Evolutionary conservation across 1,140 invertebrate species (phyloP).

Genomic region (Piezodorus guildinii): DNA sequence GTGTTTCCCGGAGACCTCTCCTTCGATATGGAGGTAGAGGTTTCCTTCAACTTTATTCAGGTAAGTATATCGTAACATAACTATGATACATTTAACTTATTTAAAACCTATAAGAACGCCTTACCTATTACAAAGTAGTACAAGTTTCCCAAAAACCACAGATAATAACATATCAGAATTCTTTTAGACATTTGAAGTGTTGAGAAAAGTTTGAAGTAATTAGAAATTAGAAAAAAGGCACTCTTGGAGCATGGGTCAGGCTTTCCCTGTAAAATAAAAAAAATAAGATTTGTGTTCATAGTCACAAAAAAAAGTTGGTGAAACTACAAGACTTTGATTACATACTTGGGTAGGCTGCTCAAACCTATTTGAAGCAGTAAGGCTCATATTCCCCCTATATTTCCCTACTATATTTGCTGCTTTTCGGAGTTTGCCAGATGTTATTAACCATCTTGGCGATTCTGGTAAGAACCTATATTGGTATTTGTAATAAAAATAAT

Average conservation of each 20-base stretch:
- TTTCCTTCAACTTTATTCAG: too few species aligned
- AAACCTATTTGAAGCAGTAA: too few species aligned
- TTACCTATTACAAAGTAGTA: slow-evolving; percentile 38
- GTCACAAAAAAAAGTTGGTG: too few species aligned
- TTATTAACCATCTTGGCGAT: slow-evolving; percentile 38
- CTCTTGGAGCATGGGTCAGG: slow-evolving; percentile 17
- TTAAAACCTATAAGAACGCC: too few species aligned
- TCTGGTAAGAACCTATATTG: slow-evolving; percentile 36
- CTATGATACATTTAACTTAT: too few species aligned
- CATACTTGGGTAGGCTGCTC: too few species aligned
- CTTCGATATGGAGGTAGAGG: too few species aligned
- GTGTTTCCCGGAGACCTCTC: too few species aligned
- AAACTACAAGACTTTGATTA: too few species aligned
- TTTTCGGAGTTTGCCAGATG: slow-evolving; percentile 32
- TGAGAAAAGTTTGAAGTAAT: slow-evolving; percentile 24
- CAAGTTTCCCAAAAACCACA: slow-evolving; percentile 38
- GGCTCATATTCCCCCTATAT: too few species aligned
- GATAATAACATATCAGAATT: slow-evolving; percentile 31
- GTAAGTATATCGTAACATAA: too few species aligned
- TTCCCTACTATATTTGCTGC: slow-evolving; percentile 30
- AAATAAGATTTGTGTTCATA: neutral
- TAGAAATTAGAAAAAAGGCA: slow-evolving; percentile 4
- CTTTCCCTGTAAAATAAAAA: neutral
- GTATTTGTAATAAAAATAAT: too few species aligned
- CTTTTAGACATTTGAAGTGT: slow-evolving; percentile 30